These are phyloP conservation scores for Acrocephalus arundinaceus DNA, from an alignment of 2,113 vertebrate genomes.

Conservation along the genomic window DNA sequence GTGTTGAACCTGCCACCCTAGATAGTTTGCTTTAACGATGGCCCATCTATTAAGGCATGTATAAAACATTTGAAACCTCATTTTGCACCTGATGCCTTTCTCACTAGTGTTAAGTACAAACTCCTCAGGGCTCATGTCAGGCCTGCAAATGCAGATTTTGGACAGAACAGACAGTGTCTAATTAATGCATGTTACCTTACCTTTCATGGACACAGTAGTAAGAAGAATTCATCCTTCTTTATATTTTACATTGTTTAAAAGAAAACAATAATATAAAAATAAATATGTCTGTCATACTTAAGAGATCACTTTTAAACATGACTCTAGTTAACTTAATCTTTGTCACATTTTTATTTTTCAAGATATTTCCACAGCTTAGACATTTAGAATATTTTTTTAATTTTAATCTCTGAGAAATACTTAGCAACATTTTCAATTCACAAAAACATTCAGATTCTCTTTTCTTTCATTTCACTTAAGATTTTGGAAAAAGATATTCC, in stretches of 20 bases:
- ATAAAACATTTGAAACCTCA: background rate
- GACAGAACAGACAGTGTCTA: background rate
- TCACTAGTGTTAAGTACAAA: background rate
- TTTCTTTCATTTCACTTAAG: background rate
- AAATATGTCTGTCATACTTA: background rate
- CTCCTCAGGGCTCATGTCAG: background rate
- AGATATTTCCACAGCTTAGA: background rate
- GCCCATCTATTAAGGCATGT: background rate
- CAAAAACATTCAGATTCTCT: background rate
- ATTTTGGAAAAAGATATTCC: background rate
- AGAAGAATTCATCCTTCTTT: background rate
- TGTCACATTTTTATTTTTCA: background rate
- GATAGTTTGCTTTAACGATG: rapidly evolving
- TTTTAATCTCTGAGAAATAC: background rate
- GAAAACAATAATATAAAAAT: background rate
- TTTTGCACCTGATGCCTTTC: background rate
- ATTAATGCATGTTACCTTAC: background rate
- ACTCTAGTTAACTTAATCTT: background rate
- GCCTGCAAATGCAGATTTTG: background rate
- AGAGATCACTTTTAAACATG: background rate
- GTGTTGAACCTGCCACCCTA: background rate
- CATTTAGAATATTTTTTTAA: background rate
- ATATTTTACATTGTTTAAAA: background rate
- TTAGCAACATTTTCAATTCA: background rate
- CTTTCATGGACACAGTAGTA: background rate